phyloP scores from a whole-genome alignment of 2,797 vertebrate genomes.

The Tragopan temminckii region DNA sequence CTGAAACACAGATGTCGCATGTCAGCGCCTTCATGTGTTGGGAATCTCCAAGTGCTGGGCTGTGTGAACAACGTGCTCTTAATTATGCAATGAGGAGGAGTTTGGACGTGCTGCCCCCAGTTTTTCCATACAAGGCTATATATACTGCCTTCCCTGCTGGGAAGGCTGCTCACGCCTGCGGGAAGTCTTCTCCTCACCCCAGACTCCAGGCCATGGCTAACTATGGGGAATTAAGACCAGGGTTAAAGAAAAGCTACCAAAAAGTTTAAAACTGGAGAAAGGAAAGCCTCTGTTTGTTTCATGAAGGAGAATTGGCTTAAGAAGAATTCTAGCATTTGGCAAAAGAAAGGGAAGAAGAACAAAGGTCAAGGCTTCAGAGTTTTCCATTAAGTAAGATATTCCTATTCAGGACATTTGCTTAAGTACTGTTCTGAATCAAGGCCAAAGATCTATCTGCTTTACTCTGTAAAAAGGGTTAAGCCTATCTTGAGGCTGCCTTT shows the following conservation, averaged over 20 bases:
- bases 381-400: slow-evolving; percentile 53
- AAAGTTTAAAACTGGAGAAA: not conserved
- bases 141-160: not conserved
- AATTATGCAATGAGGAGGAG: not conserved
- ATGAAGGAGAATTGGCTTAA: slow-evolving; percentile 15
- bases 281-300: not conserved
- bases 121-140: slow-evolving; percentile 39
- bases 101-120: not conserved
- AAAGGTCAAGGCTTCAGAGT: slow-evolving; percentile 50
- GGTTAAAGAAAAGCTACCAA: slow-evolving; percentile 23
- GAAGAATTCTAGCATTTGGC: slow-evolving; percentile 36
- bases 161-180: not conserved
- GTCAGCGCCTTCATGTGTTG: not conserved
- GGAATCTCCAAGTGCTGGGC: slow-evolving; percentile 22
- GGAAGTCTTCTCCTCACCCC: slow-evolving; percentile 2
- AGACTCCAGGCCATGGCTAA: not conserved
- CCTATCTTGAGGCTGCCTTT: slow-evolving; percentile 12
- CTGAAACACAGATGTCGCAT: not conserved
- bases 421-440: slow-evolving; percentile 41
- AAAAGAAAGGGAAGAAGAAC: slow-evolving; percentile 1
- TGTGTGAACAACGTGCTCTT: not conserved
- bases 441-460: slow-evolving; percentile 24
- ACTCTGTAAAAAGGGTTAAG: slow-evolving; percentile 15
- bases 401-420: not conserved
- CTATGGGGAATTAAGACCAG: not conserved